These are phyloP conservation scores for Oceanites oceanicus DNA, from an alignment of 2,113 vertebrate genomes.

Conservation along the genomic window DNA sequence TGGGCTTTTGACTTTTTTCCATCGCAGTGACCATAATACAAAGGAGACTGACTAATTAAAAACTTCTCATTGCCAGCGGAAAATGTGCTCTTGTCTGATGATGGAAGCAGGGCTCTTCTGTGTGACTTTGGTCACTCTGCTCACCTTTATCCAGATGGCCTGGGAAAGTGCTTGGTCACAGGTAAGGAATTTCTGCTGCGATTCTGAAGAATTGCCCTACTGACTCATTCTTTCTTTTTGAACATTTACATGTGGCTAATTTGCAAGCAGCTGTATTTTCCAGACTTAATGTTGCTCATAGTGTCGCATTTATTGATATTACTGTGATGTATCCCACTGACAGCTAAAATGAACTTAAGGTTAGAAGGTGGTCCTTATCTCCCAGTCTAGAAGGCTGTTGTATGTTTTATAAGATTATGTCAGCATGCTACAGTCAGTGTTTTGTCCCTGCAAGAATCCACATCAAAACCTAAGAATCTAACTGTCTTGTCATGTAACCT, in stretches of 20 bases:
- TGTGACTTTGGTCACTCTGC: conserved; percentile 95
- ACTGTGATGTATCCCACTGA: background rate
- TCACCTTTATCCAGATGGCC: conserved; percentile 78
- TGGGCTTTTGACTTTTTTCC: background rate
- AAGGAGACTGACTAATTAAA: background rate
- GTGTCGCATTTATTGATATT: background rate
- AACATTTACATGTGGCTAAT: background rate
- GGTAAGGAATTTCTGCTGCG: conserved; percentile 54
- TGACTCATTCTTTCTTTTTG: background rate
- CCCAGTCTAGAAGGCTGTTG: background rate
- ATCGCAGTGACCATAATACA: background rate
- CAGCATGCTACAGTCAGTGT: background rate
- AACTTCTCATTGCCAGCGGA: conserved; percentile 79
- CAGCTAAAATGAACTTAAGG: background rate
- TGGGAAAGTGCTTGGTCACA: conserved; percentile 76
- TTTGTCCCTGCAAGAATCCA: background rate
- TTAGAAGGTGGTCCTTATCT: background rate
- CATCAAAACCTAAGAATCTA: background rate
- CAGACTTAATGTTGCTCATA: background rate
- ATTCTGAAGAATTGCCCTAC: background rate
- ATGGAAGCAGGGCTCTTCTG: conserved; percentile 85
- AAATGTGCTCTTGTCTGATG: conserved; percentile 89
- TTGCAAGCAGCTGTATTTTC: background rate
- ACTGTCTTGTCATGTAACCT: background rate
- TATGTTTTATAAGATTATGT: background rate